phyloP scores from a whole-genome alignment of 2,888 invertebrate genomes.

The Eupithecia inturbata region DNA sequence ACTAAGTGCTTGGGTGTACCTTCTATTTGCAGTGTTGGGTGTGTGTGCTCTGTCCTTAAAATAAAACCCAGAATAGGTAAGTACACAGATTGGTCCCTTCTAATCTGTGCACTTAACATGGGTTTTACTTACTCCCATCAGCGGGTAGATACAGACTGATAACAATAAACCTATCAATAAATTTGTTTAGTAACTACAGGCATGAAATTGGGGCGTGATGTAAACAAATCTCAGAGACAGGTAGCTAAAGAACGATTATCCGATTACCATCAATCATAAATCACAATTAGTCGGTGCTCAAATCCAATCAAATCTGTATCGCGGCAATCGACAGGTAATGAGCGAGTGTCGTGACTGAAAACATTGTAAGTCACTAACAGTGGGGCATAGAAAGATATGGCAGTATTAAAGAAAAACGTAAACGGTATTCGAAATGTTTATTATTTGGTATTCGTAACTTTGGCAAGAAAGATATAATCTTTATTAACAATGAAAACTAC shows the following conservation, averaged over 20 bases:
- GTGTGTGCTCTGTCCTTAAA: neutral
- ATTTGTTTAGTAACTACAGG: neutral
- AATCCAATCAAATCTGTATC: constrained; percentile 45
- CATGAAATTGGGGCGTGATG: constrained; percentile 19
- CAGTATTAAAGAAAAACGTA: neutral
- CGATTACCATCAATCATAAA: constrained; percentile 31
- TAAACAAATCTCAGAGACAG: constrained; percentile 14
- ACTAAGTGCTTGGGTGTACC: too few species aligned
- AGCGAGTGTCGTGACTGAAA: constrained; percentile 49
- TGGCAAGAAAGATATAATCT: too few species aligned
- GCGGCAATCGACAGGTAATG: constrained; percentile 56
- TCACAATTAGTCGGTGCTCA: constrained; percentile 35
- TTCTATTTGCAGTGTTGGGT: too few species aligned
- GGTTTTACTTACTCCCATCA: too few species aligned
- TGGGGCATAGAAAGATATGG: neutral
- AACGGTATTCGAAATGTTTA: neutral
- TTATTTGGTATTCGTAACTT: neutral
- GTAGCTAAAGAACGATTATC: constrained; percentile 16
- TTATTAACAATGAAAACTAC: too few species aligned
- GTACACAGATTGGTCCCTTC: neutral
- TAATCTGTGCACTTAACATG: too few species aligned
- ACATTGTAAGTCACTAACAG: constrained; percentile 19
- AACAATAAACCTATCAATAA: neutral
- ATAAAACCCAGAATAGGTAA: too few species aligned
- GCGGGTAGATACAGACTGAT: too few species aligned